Percentiles rank a stretch among this genome's conserved stretches.
Conservation (phyloP, 64 coral and sea anemone species). For the Stylophora pistillata region DNA sequence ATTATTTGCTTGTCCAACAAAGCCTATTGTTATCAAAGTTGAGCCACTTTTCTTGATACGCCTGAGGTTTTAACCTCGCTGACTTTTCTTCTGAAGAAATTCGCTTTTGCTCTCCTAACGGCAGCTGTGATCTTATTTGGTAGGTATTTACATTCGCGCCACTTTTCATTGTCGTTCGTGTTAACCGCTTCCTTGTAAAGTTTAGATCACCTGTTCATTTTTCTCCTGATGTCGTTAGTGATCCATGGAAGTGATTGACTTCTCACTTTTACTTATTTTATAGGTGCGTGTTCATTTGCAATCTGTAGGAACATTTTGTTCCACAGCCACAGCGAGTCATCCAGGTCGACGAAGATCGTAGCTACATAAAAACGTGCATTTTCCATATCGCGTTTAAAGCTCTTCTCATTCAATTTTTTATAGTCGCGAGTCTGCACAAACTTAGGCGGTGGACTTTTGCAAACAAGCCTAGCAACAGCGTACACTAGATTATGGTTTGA, state of each 20-base stretch:
- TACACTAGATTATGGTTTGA: slow-evolving; percentile 14
- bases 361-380: neutral
- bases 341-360: neutral
- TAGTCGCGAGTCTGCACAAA: neutral
- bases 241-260: slow-evolving; percentile 5
- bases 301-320: neutral
- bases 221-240: neutral
- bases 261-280: neutral
- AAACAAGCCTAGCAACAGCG: neutral
- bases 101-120: slow-evolving; percentile 3
- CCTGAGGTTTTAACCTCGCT: slow-evolving; percentile 12
- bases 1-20: too few relatives aligned
- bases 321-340: neutral
- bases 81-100: neutral
- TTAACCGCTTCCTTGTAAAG: neutral
- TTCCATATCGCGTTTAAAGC: neutral
- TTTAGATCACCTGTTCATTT: slow-evolving; percentile 23
- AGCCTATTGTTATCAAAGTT: too few relatives aligned
- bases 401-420: neutral
- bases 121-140: neutral
- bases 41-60: too few relatives aligned
- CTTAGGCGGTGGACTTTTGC: neutral
- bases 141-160: neutral
- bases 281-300: neutral
- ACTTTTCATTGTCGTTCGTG: neutral